Evolutionary conservation across 2,888 invertebrate species (phyloP).

Genomic region (Campoplex capitator): DNA sequence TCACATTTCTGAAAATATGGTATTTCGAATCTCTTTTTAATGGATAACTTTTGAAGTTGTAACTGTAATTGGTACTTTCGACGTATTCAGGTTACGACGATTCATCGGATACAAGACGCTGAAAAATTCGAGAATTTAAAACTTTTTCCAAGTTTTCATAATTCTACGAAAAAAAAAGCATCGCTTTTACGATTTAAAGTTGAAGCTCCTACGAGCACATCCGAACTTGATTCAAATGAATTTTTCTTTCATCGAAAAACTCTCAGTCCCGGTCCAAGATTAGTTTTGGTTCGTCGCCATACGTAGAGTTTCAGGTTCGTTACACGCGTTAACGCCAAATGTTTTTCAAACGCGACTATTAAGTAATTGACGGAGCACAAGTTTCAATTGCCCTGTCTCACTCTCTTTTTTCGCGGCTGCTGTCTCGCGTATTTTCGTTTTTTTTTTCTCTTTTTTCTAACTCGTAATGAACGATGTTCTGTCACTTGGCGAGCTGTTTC

Average conservation of each 20-base stretch:
- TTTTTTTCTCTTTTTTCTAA: background rate
- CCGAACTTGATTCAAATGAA: background rate
- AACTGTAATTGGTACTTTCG: no score
- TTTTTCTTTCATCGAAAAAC: background rate
- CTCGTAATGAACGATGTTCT: slow-evolving; percentile 39
- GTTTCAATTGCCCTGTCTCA: background rate
- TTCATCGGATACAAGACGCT: no score
- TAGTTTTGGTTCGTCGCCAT: background rate
- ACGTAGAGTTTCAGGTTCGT: background rate
- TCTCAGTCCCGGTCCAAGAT: background rate
- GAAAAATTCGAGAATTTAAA: no score
- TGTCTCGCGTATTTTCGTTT: no score
- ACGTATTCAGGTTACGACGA: no score
- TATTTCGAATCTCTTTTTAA: no score
- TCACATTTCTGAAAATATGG: no score
- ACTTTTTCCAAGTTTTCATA: no score
- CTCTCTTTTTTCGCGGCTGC: background rate
- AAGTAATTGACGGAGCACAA: slow-evolving; percentile 14
- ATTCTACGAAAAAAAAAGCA: no score
- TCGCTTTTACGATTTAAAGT: no score
- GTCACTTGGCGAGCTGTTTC: slow-evolving; percentile 30
- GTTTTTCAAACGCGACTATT: background rate
- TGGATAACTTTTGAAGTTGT: no score
- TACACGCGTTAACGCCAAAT: background rate
- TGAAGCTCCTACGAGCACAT: no score